These are phyloP conservation scores for Otocyon megalotis DNA, from an alignment of 2,113 vertebrate genomes.

Conservation along the genomic window DNA sequence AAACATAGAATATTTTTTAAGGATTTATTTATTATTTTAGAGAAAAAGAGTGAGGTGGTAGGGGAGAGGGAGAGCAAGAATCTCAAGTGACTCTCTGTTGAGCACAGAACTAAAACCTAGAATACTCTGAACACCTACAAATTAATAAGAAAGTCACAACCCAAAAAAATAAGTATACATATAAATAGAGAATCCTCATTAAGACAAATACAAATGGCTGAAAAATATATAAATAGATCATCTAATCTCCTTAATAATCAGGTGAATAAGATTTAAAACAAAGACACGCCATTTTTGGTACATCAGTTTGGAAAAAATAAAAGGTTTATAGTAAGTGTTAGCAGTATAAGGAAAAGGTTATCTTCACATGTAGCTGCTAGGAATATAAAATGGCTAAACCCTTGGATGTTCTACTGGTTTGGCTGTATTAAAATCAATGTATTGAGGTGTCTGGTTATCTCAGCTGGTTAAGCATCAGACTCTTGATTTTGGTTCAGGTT, in stretches of 20 bases:
- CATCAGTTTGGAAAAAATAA: not conserved
- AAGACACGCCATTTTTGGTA: not conserved
- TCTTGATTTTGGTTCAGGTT: not conserved
- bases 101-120: not conserved
- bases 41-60: too few relatives aligned
- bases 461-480: not conserved
- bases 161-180: not conserved
- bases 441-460: not conserved
- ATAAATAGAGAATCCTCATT: not conserved
- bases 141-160: not conserved
- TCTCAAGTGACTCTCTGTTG: not conserved
- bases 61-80: not conserved
- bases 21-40: not conserved
- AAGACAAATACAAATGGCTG: not conserved
- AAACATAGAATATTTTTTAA: not conserved
- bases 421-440: not conserved
- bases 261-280: not conserved
- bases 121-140: not conserved
- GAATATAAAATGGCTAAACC: not conserved
- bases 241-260: not conserved
- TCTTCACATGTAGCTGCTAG: not conserved
- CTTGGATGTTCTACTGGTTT: not conserved
- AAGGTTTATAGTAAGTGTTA: not conserved
- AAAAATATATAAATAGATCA: not conserved
- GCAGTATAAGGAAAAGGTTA: not conserved